A percentile compares a stretch with the other conserved stretches of the same genome.
Evolutionary conservation across 2,888 invertebrate species (phyloP).

Genomic region (Onchidella celtica): DNA sequence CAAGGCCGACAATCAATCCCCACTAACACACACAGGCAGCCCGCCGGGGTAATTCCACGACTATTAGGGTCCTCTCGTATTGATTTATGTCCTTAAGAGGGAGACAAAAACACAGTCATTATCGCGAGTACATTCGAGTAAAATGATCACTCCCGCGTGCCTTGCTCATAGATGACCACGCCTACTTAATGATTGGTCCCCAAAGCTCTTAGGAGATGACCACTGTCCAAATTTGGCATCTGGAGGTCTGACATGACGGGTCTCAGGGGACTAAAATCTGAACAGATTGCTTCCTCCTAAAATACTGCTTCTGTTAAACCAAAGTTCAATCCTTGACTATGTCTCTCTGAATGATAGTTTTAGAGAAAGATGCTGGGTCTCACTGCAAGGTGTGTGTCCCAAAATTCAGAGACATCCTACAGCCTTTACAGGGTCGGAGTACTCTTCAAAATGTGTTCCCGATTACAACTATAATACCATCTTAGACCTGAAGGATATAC

Average conservation of each 20-base stretch:
- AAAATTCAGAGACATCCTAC: too few relatives aligned
- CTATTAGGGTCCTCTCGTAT: neutral
- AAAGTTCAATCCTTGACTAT: too few relatives aligned
- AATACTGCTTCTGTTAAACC: too few relatives aligned
- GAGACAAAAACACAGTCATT: neutral
- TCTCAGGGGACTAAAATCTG: too few relatives aligned
- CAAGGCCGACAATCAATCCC: neutral
- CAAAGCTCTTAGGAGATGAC: neutral
- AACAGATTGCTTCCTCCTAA: too few relatives aligned
- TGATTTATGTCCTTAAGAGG: neutral
- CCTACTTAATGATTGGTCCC: neutral
- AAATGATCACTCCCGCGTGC: neutral
- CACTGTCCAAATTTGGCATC: neutral
- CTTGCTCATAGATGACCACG: neutral
- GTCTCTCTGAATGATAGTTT: too few relatives aligned
- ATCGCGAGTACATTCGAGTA: neutral
- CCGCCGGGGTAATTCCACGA: neutral
- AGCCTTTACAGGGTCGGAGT: too few relatives aligned
- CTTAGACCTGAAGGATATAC: too few relatives aligned
- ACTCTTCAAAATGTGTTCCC: too few relatives aligned
- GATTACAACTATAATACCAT: too few relatives aligned
- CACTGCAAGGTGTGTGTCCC: too few relatives aligned
- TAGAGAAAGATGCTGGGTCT: too few relatives aligned
- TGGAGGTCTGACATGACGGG: neutral
- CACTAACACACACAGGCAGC: neutral